Percentiles rank a stretch among this genome's conserved stretches.
Conservation (phyloP, 2,888 invertebrate genomes). For the Tridacna crocea region DNA sequence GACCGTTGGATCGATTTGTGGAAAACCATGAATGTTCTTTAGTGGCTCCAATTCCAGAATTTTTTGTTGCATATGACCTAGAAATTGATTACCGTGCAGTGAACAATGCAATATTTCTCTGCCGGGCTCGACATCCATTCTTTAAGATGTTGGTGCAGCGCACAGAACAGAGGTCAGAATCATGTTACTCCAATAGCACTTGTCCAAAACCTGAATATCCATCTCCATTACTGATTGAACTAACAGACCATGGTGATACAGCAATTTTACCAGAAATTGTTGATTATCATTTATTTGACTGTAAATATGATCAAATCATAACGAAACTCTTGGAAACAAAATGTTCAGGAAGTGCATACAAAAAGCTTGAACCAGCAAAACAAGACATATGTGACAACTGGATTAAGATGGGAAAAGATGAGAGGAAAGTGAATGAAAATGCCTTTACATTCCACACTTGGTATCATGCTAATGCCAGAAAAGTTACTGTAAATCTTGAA, state of each 20-base stretch:
- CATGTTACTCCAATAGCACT: constrained; percentile 2
- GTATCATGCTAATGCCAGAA: constrained; percentile 3
- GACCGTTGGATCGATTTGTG: constrained; percentile 4
- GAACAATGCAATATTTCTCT: constrained; percentile 16
- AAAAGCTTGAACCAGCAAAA: constrained; percentile 6
- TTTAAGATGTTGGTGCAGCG: constrained; percentile 4
- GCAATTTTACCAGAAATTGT: constrained; percentile 1
- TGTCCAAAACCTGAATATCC: constrained; percentile 3
- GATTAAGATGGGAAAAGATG: constrained; percentile 10
- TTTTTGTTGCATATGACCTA: constrained; percentile 6
- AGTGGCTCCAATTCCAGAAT: constrained; percentile 9
- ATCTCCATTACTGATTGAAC: neutral
- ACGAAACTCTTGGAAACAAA: neutral
- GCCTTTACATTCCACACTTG: constrained; percentile 12
- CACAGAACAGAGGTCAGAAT: neutral
- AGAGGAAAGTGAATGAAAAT: constrained; percentile 1
- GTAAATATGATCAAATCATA: neutral
- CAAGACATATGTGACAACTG: constrained; percentile 17
- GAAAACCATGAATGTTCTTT: constrained; percentile 14
- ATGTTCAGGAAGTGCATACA: neutral
- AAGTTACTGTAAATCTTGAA: neutral
- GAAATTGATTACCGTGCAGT: constrained; percentile 13
- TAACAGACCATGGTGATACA: neutral
- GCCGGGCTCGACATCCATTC: constrained; percentile 12
- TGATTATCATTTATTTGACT: constrained; percentile 8